phyloP scores from a whole-genome alignment of 2,888 invertebrate genomes.

The Dastarcus helophoroides region DNA sequence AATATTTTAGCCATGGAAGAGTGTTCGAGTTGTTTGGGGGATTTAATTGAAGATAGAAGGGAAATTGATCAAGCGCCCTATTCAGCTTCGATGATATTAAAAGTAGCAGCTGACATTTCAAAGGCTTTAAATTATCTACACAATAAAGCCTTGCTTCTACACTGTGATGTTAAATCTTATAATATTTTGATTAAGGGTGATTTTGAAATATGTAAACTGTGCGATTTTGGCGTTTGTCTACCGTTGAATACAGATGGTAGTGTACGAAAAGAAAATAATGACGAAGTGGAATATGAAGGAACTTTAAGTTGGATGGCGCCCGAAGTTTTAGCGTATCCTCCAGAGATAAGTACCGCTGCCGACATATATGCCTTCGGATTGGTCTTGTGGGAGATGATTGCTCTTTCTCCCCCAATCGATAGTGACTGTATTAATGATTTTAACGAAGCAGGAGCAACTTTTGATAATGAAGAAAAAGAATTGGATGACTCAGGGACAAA shows the following conservation, averaged over 20 bases:
- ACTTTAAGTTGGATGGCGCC: conserved; percentile 72
- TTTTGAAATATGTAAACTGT: conserved; percentile 63
- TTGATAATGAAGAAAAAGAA: conserved; percentile 27
- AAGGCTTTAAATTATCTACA: conserved; percentile 70
- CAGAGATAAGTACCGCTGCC: conserved; percentile 53
- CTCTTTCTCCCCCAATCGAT: conserved; percentile 56
- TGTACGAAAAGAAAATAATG: conserved; percentile 43
- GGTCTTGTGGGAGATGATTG: conserved; percentile 71
- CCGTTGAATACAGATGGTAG: conserved; percentile 54
- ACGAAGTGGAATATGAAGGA: conserved; percentile 51
- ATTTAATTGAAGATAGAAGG: conserved; percentile 56
- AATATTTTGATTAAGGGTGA: conserved; percentile 69
- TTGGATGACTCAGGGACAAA: conserved; percentile 9
- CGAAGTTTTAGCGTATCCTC: conserved; percentile 53
- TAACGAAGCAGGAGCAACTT: conserved; percentile 23
- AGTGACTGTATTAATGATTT: too few relatives aligned
- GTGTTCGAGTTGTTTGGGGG: conserved; percentile 58
- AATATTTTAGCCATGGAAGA: conserved; percentile 70
- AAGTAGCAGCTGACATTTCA: conserved; percentile 54
- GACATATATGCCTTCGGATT: conserved; percentile 75
- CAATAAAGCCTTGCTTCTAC: conserved; percentile 55
- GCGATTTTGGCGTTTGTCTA: conserved; percentile 76
- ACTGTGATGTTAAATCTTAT: conserved; percentile 76
- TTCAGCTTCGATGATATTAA: conserved; percentile 48
- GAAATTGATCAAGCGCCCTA: conserved; percentile 47